Base-by-base conservation (phyloP, 1,140 invertebrate genomes). In the fruit fly (Drosophila melanogaster) region DNA sequence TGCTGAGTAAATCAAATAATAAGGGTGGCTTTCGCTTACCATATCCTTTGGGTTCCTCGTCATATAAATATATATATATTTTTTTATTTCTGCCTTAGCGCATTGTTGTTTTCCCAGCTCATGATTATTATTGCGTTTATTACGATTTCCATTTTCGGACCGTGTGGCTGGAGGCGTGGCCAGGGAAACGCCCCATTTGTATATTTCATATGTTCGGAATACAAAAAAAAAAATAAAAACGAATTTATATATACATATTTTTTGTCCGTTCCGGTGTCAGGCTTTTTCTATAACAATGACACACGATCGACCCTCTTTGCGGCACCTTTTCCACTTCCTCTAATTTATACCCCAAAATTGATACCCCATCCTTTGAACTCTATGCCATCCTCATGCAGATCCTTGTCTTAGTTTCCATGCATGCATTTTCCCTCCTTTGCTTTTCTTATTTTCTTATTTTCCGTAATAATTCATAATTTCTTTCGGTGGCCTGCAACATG, bases 81-180 rank as follows among this genome's bases (percentile, higher is more conserved):
- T 35, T 15, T 35, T 22, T 41, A 30, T 66, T 40, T 55, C 22
- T 26, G 22, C 30, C 57, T 35, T 76, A 53, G 71, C 37, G 77
- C 71, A 70, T 80, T 79, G 60, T 84, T 79, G 75, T 79, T 83
- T 78, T 75, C 70, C 62, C 64, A 67, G 62, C 72, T 84, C 77
- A 86, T 81, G 81, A 85, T 86, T 85, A 85, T 85, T 81, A 81
- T 78, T 85, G 81, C 74, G 74, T 78, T 86, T 85, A 85, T 85
- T 81, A 85, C 81, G 78, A 78, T 85, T 85, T 85, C 74, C 78
- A 85, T 85, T 85, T 55, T 77, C 54, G 65, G 67, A 33, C 77
- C 67, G 66, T 85, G 81, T 74, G 77, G 67, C 81, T 62, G 66
- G 81, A 74, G 81, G 69, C 77, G 81, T 78, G 59, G 55, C 40